Percentiles rank a stretch among this genome's conserved stretches.
Evolutionary conservation across 30 jellyfish, hydroid and myxozoan species (phyloP).

Genomic region (Catostylus mosaicus): DNA sequence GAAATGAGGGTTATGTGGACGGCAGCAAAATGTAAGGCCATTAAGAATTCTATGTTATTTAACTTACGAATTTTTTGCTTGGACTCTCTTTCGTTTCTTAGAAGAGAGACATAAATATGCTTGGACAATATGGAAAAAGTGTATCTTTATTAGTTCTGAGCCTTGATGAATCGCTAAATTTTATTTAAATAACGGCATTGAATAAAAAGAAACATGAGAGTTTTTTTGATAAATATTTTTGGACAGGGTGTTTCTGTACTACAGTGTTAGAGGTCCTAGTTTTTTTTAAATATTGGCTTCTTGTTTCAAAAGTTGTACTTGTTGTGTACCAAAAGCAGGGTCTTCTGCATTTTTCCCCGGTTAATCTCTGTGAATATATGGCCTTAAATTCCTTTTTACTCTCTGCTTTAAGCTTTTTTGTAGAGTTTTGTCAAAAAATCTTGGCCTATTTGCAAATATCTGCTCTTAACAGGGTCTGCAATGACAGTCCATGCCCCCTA

Average conservation of each 20-base stretch:
- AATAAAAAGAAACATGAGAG: neutral
- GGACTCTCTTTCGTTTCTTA: neutral
- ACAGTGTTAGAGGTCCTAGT: too few species aligned
- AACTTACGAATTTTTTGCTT: neutral
- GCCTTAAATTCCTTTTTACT: too few species aligned
- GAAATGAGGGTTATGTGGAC: constrained; percentile 99
- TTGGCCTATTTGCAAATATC: neutral
- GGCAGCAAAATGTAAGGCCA: constrained; percentile 81
- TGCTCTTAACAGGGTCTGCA: neutral
- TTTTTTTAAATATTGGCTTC: too few species aligned
- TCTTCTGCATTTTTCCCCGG: too few species aligned
- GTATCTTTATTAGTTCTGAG: neutral
- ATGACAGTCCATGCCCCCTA: neutral
- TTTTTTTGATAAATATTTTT: neutral
- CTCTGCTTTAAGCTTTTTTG: too few species aligned
- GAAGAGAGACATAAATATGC: neutral
- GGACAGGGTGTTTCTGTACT: too few species aligned
- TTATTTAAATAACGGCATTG: neutral
- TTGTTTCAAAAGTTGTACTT: too few species aligned
- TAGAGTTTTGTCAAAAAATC: too few species aligned
- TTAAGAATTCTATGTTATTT: neutral
- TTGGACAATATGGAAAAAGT: neutral
- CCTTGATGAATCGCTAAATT: neutral
- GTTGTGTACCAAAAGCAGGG: too few species aligned
- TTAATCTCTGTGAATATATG: too few species aligned